Conservation (phyloP, 2,797 vertebrate genomes). For the Nyctalus aviator region DNA sequence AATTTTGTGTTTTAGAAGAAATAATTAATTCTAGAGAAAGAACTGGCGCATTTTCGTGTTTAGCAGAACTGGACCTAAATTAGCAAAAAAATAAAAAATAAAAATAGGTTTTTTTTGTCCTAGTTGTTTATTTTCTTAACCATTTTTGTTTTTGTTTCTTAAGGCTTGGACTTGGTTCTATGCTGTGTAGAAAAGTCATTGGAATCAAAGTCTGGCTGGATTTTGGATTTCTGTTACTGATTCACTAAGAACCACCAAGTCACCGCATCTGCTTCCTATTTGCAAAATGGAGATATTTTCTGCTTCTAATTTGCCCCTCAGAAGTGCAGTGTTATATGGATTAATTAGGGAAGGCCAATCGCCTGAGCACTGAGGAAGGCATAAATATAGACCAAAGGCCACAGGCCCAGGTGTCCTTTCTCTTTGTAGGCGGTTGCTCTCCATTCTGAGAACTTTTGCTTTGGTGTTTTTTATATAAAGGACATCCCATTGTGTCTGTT, state of each 20-base stretch:
- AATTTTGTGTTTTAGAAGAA: conserved; percentile 69
- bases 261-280: conserved; percentile 81
- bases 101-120: neutral
- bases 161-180: conserved; percentile 5
- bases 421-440: neutral
- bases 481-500: neutral
- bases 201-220: conserved; percentile 34
- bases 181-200: conserved; percentile 55
- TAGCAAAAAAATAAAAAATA: neutral
- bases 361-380: conserved; percentile 29
- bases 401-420: conserved; percentile 15
- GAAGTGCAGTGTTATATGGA: conserved; percentile 62
- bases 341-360: conserved; percentile 73
- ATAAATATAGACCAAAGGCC: conserved; percentile 15
- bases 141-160: neutral
- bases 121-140: conserved; percentile 15
- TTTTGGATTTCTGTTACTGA: conserved; percentile 69
- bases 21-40: conserved; percentile 41
- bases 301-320: conserved; percentile 79
- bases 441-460: neutral
- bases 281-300: conserved; percentile 73
- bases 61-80: conserved; percentile 42
- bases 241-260: conserved; percentile 64
- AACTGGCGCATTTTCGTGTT: conserved; percentile 45
- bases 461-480: conserved; percentile 45